A percentile compares a stretch with the other conserved stretches of the same genome.
phyloP scores from a whole-genome alignment of 2,888 invertebrate species.

The Litoditis marina region DNA sequence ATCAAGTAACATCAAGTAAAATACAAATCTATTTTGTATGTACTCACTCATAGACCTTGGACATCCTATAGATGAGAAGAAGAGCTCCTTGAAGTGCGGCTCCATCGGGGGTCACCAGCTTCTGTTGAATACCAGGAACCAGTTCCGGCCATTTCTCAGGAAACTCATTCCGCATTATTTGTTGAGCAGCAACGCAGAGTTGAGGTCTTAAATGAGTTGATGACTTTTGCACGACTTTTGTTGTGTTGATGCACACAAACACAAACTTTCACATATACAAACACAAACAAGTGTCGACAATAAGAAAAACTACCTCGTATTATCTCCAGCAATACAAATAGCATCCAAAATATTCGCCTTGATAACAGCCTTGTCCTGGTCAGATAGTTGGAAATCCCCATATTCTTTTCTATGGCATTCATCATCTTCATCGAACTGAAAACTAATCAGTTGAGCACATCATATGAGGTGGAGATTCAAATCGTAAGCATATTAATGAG shows the following conservation, averaged over 20 bases:
- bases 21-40: background rate
- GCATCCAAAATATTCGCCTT: conserved; percentile 92
- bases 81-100: conserved; percentile 74
- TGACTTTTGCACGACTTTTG: too few species aligned
- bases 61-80: conserved; percentile 84
- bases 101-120: conserved; percentile 71
- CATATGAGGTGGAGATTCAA: too few species aligned
- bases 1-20: background rate
- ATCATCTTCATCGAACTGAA: conserved; percentile 10
- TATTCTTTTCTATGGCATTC: conserved; percentile 24
- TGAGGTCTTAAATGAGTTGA: conserved; percentile 71
- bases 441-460: too few species aligned
- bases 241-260: too few species aligned
- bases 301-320: conserved; percentile 10
- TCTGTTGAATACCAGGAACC: conserved; percentile 80
- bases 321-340: conserved; percentile 64
- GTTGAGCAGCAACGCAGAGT: conserved; percentile 84
- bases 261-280: background rate
- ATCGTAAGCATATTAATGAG: too few species aligned
- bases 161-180: conserved; percentile 91
- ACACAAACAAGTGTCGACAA: background rate
- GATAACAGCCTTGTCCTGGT: conserved; percentile 89
- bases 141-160: conserved; percentile 70
- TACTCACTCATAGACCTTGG: conserved; percentile 80
- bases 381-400: conserved; percentile 79